These are phyloP conservation scores for Argentina silus DNA, from an alignment of 2,797 vertebrate genomes.

Conservation along the genomic window DNA sequence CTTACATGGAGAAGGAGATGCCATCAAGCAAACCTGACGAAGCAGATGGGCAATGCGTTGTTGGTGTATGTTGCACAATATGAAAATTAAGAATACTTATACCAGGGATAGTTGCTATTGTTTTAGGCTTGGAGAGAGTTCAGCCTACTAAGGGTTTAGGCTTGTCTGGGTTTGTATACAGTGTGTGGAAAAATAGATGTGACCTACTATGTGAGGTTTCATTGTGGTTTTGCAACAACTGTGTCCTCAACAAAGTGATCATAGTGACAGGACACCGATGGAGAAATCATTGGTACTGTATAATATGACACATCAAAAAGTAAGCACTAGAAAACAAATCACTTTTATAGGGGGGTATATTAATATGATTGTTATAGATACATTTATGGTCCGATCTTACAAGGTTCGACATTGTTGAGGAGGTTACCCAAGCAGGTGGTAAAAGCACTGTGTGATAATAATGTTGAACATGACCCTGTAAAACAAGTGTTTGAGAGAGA, in stretches of 20 bases:
- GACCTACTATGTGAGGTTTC: not conserved
- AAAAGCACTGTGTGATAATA: conserved; percentile 65
- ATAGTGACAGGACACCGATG: conserved; percentile 27
- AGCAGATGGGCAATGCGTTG: too few relatives aligned
- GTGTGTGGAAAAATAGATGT: too few relatives aligned
- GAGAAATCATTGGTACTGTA: conserved; percentile 33
- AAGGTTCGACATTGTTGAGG: conserved; percentile 52
- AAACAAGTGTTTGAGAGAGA: conserved; percentile 39
- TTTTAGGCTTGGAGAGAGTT: too few relatives aligned
- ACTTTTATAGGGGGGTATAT: conserved; percentile 70
- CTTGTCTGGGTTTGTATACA: too few relatives aligned
- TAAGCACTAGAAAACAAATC: conserved; percentile 69
- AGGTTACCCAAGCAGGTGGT: conserved; percentile 69
- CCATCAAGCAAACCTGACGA: too few relatives aligned
- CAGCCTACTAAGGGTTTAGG: too few relatives aligned
- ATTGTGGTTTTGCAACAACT: not conserved
- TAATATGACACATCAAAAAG: conserved; percentile 59
- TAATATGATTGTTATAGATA: conserved; percentile 70
- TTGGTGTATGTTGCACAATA: too few relatives aligned
- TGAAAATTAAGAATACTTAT: too few relatives aligned
- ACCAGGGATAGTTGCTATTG: too few relatives aligned
- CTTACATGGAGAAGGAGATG: too few relatives aligned
- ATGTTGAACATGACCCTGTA: conserved; percentile 61
- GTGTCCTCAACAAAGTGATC: conserved; percentile 39
- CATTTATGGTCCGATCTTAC: conserved; percentile 72